phyloP scores from a whole-genome alignment of 1,140 invertebrate genomes.

The Drosophila funebris region DNA sequence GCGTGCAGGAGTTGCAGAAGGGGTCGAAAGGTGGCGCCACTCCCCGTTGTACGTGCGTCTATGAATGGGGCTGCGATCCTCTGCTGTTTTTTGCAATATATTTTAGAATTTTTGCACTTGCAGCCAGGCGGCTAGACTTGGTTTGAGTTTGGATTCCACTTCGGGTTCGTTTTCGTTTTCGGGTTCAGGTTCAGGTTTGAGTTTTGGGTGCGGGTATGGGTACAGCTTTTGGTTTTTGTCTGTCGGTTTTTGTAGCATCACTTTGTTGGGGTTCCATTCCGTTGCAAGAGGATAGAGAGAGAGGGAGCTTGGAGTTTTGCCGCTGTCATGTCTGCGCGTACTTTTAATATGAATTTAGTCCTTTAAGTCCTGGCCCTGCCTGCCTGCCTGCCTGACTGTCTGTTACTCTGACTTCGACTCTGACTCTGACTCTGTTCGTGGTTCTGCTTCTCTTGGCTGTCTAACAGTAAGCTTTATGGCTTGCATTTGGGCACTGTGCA shows the following conservation, averaged over 20 bases:
- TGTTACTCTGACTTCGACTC: constrained; percentile 3
- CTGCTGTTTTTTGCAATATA: constrained; percentile 66
- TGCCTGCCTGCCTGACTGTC: constrained; percentile 33
- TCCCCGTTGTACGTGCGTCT: constrained; percentile 60
- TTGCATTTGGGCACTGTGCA: constrained; percentile 54
- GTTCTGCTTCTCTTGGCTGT: not conserved
- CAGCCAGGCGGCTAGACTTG: constrained; percentile 16
- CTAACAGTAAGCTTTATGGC: constrained; percentile 7
- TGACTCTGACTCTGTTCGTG: not conserved
- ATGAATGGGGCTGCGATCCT: constrained; percentile 28
- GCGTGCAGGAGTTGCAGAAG: not conserved
- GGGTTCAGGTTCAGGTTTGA: not conserved
- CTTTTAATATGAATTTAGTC: constrained; percentile 82
- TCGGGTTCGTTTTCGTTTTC: not conserved
- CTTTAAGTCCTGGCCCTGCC: constrained; percentile 60
- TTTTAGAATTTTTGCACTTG: constrained; percentile 71
- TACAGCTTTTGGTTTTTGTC: constrained; percentile 11
- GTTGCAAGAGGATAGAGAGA: no score
- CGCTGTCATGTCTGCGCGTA: constrained; percentile 74
- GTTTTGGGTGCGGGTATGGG: not conserved
- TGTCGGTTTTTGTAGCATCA: constrained; percentile 10
- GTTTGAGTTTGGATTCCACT: not conserved
- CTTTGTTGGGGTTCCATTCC: not conserved
- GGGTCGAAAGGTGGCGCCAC: constrained; percentile 19
- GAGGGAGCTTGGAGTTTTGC: constrained; percentile 23